A percentile compares a stretch with the other conserved stretches of the same genome.
Conservation (phyloP, 2,113 vertebrate genomes). For the Amphiprion percula region DNA sequence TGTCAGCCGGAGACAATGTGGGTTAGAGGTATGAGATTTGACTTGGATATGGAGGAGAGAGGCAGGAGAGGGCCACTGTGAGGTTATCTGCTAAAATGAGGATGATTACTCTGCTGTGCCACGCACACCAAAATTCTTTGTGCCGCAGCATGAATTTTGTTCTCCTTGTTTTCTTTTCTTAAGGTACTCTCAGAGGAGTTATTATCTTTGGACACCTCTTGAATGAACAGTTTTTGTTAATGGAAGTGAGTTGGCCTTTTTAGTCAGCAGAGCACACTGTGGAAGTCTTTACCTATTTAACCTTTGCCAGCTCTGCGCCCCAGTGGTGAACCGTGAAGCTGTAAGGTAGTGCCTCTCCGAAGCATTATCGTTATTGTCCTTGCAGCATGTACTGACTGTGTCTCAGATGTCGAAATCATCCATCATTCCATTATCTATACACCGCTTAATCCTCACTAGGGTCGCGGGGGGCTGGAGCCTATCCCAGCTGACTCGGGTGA, state of each 20-base stretch:
- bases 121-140: background rate
- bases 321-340: slow-evolving; percentile 53
- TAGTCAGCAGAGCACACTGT: slow-evolving; percentile 11
- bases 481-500: too few relatives aligned
- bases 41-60: slow-evolving; percentile 52
- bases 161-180: background rate
- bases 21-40: slow-evolving; percentile 66
- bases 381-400: slow-evolving; percentile 10
- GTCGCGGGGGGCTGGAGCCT: too few relatives aligned
- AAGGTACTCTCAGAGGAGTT: slow-evolving; percentile 12
- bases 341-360: background rate
- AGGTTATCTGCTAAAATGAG: slow-evolving; percentile 47
- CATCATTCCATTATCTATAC: too few relatives aligned
- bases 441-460: too few relatives aligned
- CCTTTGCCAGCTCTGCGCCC: slow-evolving; percentile 27
- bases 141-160: background rate
- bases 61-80: slow-evolving; percentile 5
- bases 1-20: slow-evolving; percentile 55
- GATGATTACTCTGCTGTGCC: slow-evolving; percentile 18
- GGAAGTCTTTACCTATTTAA: slow-evolving; percentile 50
- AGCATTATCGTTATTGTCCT: slow-evolving; percentile 38
- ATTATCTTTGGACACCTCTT: slow-evolving; percentile 23
- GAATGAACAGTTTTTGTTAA: slow-evolving; percentile 47
- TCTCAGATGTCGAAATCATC: background rate
- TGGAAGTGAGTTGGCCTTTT: slow-evolving; percentile 36